Conservation (phyloP, 2,888 invertebrate genomes). For the Falcaria lacertinaria region DNA sequence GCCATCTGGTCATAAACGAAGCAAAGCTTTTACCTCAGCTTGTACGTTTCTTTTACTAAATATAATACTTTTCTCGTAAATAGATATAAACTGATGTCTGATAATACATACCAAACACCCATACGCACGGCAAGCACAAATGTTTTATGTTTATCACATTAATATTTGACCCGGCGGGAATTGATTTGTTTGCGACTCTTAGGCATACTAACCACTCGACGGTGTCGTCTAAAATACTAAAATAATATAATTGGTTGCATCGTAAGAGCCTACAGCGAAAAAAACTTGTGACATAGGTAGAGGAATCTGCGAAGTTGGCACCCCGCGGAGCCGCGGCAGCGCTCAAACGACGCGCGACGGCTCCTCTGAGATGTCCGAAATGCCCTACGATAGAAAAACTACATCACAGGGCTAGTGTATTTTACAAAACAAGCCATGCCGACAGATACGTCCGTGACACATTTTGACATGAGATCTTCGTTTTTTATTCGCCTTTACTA, state of each 20-base stretch:
- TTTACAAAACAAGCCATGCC: conserved; percentile 66
- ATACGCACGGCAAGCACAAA: too few relatives aligned
- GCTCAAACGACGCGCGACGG: conserved; percentile 53
- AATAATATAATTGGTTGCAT: not conserved
- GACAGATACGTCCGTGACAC: conserved; percentile 52
- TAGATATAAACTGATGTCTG: too few relatives aligned
- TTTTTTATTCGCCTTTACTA: conserved; percentile 32
- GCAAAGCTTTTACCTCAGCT: too few relatives aligned
- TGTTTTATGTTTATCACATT: too few relatives aligned
- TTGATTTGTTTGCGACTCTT: too few relatives aligned
- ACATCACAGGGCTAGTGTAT: conserved; percentile 60
- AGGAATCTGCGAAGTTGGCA: conserved; percentile 62
- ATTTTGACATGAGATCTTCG: conserved; percentile 44
- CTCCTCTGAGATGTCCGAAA: conserved; percentile 72
- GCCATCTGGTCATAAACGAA: too few relatives aligned
- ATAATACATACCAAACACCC: too few relatives aligned
- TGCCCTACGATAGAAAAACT: conserved; percentile 59
- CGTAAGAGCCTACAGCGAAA: conserved; percentile 26
- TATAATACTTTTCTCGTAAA: too few relatives aligned
- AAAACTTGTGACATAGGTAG: conserved; percentile 53
- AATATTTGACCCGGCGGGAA: too few relatives aligned
- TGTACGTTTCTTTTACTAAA: too few relatives aligned
- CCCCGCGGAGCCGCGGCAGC: conserved; percentile 64
- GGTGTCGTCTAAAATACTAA: too few relatives aligned
- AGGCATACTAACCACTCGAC: too few relatives aligned